Evolutionary conservation across 2,797 vertebrate species (phyloP).

Genomic region (Argyrosomus regius): DNA sequence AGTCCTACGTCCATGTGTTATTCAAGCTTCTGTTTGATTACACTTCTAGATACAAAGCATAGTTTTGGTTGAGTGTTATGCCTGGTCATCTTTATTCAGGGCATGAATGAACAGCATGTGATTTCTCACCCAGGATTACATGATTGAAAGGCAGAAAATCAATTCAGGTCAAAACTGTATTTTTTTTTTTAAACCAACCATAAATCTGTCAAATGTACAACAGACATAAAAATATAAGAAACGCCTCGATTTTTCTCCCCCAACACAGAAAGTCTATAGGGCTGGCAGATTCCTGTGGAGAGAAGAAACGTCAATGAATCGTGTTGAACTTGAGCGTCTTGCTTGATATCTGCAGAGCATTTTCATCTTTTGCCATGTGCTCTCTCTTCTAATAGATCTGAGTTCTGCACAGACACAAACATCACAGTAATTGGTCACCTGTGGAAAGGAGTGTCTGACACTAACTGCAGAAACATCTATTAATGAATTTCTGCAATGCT

Average conservation of each 20-base stretch:
- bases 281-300: constrained; percentile 19
- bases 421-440: constrained; percentile 45
- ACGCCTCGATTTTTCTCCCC: not conserved
- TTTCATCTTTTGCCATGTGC: constrained; percentile 23
- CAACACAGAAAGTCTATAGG: constrained; percentile 16
- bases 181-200: constrained; percentile 28
- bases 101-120: constrained; percentile 22
- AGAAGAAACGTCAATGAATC: constrained; percentile 33
- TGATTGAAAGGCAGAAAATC: constrained; percentile 36
- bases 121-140: constrained; percentile 23
- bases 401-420: constrained; percentile 2
- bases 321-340: constrained; percentile 23
- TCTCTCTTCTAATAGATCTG: constrained; percentile 21
- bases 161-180: constrained; percentile 27
- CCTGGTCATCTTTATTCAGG: constrained; percentile 22
- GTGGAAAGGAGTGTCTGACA: constrained; percentile 18
- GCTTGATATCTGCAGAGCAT: constrained; percentile 39
- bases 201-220: constrained; percentile 30
- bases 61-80: constrained; percentile 6
- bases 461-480: constrained; percentile 14
- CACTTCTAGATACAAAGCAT: constrained; percentile 1
- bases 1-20: not conserved
- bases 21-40: constrained; percentile 27
- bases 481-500: not conserved
- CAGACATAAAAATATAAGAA: constrained; percentile 22